Percentiles rank a stretch among this genome's conserved stretches.
Evolutionary conservation across 2,888 invertebrate species (phyloP).

Genomic region (Harpalus rufipes): DNA sequence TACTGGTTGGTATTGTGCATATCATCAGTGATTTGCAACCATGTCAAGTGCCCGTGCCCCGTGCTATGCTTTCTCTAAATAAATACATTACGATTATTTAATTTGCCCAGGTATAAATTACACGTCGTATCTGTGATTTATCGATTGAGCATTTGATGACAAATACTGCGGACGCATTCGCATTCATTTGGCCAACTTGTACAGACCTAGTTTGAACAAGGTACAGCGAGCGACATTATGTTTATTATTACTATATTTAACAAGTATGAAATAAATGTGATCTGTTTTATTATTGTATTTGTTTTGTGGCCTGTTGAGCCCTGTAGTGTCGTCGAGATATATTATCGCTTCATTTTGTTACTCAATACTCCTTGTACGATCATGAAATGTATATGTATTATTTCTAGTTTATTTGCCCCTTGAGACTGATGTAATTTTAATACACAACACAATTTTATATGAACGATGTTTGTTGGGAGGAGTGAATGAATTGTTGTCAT

Average conservation of each 20-base stretch:
- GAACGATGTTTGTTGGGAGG: slow-evolving; percentile 57
- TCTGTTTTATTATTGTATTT: slow-evolving; percentile 69
- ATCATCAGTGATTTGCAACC: slow-evolving; percentile 66
- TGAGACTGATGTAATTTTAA: slow-evolving; percentile 77
- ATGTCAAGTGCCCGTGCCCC: slow-evolving; percentile 63
- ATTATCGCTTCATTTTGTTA: slow-evolving; percentile 64
- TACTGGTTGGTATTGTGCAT: slow-evolving; percentile 61
- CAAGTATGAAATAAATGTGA: slow-evolving; percentile 68
- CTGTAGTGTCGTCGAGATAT: slow-evolving; percentile 45
- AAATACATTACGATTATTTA: slow-evolving; percentile 43
- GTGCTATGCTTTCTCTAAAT: slow-evolving; percentile 57
- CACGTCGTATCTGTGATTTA: slow-evolving; percentile 64
- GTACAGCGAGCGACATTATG: slow-evolving; percentile 50
- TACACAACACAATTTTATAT: slow-evolving; percentile 63
- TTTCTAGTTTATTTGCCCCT: slow-evolving; percentile 75
- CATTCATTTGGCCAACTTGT: slow-evolving; percentile 55
- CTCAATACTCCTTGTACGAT: slow-evolving; percentile 66
- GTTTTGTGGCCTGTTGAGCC: slow-evolving; percentile 62
- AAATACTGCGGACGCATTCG: slow-evolving; percentile 49
- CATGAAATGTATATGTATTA: slow-evolving; percentile 74
- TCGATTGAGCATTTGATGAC: slow-evolving; percentile 66
- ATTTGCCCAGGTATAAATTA: slow-evolving; percentile 58
- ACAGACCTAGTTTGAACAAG: slow-evolving; percentile 40
- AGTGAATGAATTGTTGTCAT: slow-evolving; percentile 59
- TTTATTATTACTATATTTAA: slow-evolving; percentile 69